These are phyloP conservation scores for Pelmatolapia mariae DNA, from an alignment of 2,113 vertebrate genomes.

Conservation along the genomic window DNA sequence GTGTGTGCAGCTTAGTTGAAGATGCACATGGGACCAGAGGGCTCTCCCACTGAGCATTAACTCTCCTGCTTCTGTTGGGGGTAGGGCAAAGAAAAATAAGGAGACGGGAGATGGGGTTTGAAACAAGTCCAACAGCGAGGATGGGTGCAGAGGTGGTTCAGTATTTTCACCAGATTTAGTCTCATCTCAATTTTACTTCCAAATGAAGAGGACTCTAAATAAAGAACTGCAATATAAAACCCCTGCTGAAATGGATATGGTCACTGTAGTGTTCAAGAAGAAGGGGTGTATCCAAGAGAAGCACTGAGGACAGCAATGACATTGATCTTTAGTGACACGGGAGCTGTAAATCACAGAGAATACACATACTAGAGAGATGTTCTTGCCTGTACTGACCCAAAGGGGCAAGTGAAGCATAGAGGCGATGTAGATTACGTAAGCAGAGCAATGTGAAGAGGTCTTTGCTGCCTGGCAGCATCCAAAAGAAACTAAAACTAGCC, in stretches of 20 bases:
- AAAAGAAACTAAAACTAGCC: background rate
- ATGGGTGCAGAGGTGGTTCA: background rate
- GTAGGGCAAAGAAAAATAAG: background rate
- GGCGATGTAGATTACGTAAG: constrained; percentile 59
- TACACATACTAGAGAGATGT: constrained; percentile 41
- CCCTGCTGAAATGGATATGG: background rate
- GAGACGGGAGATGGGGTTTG: background rate
- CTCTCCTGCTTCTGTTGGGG: background rate
- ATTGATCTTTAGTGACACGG: constrained; percentile 48
- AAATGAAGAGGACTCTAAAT: background rate
- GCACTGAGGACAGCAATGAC: constrained; percentile 7
- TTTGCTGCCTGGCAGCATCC: background rate
- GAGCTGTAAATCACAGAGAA: constrained; percentile 40
- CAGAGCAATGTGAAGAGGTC: constrained; percentile 21
- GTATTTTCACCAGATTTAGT: background rate
- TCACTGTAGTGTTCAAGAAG: background rate
- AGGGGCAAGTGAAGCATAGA: constrained; percentile 44
- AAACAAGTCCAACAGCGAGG: background rate
- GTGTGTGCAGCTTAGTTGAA: constrained; percentile 18
- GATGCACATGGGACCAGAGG: constrained; percentile 5
- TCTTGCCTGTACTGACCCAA: constrained; percentile 42
- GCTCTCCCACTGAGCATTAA: constrained; percentile 27
- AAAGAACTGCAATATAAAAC: background rate
- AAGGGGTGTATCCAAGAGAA: background rate
- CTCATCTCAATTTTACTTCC: background rate